These are phyloP conservation scores for Nasonia giraulti DNA, from an alignment of 1,140 invertebrate species.

Conservation along the genomic window DNA sequence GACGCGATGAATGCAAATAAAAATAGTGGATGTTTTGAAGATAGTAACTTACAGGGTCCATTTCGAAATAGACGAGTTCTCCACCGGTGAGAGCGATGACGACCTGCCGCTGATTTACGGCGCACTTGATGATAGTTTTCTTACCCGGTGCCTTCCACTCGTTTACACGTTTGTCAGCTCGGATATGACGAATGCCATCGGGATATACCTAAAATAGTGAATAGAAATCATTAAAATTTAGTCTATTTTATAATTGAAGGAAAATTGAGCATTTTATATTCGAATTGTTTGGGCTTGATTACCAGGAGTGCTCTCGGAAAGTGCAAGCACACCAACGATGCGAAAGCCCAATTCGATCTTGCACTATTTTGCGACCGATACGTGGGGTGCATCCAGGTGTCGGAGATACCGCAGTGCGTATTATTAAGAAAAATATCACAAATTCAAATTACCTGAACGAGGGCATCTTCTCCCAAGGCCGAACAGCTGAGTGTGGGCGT, in stretches of 20 bases:
- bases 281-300: constrained; percentile 56
- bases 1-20: constrained; percentile 21
- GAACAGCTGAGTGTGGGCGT: constrained; percentile 98
- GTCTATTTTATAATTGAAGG: not conserved
- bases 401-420: constrained; percentile 70
- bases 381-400: constrained; percentile 63
- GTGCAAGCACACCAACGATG: constrained; percentile 68
- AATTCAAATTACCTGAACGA: constrained; percentile 88
- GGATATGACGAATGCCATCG: constrained; percentile 98
- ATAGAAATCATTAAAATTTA: constrained; percentile 1
- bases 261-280: constrained; percentile 2
- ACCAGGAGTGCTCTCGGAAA: constrained; percentile 60
- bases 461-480: constrained; percentile 96
- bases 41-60: constrained; percentile 91
- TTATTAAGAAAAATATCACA: not conserved
- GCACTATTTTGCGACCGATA: constrained; percentile 68
- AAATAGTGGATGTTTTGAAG: not conserved
- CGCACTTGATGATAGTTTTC: constrained; percentile 97
- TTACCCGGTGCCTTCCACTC: constrained; percentile 99
- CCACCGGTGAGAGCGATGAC: constrained; percentile 98
- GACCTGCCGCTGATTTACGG: constrained; percentile 98
- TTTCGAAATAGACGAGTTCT: constrained; percentile 99
- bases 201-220: constrained; percentile 87
- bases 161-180: constrained; percentile 97
- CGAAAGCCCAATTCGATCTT: constrained; percentile 61